Evolutionary conservation across 1,140 invertebrate genomes (phyloP).

Genomic region (Drosophila subobscura): DNA sequence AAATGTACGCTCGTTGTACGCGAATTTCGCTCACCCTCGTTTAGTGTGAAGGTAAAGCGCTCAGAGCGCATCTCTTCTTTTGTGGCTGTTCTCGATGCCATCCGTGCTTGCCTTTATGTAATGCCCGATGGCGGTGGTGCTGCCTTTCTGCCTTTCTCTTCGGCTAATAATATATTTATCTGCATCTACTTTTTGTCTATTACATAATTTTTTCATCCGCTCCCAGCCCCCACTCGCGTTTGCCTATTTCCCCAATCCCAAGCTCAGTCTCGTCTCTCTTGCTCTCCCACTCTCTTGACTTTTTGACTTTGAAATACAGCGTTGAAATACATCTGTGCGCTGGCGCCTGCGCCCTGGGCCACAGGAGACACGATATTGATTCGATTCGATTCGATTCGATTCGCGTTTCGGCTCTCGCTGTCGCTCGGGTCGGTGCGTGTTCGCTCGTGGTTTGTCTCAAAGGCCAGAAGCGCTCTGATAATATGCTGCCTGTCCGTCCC

Average conservation of each 20-base stretch:
- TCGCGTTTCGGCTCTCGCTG: background rate
- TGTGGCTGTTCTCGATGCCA: conserved; percentile 15
- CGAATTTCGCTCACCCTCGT: conserved; percentile 26
- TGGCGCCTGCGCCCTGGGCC: conserved; percentile 56
- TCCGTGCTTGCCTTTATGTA: conserved; percentile 43
- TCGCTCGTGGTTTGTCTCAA: conserved; percentile 16
- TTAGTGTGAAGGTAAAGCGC: background rate
- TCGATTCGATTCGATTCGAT: conserved; percentile 15
- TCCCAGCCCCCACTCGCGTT: background rate
- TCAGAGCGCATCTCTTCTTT: background rate
- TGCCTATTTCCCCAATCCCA: conserved; percentile 6
- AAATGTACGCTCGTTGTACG: conserved; percentile 4
- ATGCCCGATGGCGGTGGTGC: conserved; percentile 17
- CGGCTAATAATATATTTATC: conserved; percentile 76
- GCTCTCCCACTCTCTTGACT: conserved; percentile 60
- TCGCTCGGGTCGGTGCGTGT: conserved; percentile 8
- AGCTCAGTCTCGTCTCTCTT: conserved; percentile 15
- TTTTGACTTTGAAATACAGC: conserved; percentile 78
- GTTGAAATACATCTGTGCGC: conserved; percentile 65
- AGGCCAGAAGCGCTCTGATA: conserved; percentile 27
- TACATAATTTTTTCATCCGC: conserved; percentile 64
- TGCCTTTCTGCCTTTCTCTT: conserved; percentile 41
- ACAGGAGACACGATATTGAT: conserved; percentile 41
- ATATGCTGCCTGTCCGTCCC: conserved; percentile 28
- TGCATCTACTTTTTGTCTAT: conserved; percentile 62